Base-by-base conservation (phyloP, 2,888 invertebrate species). In the Cephus sareptanus region DNA sequence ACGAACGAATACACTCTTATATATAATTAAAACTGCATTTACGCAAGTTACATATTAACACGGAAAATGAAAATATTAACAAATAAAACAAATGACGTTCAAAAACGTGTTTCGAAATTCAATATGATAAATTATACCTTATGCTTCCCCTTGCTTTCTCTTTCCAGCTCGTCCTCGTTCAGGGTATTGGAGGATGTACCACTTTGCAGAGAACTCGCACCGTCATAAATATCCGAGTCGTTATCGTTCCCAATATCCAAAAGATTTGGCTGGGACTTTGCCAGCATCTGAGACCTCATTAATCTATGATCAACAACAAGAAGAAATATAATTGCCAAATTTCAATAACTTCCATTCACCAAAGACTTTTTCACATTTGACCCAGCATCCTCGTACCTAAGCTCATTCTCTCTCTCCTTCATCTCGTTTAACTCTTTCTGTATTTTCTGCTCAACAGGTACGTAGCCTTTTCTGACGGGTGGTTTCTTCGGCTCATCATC, bases 381-480 rank as follows among this genome's bases (percentile, higher is more conserved):
- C 40, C 31, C 34, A 68, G n/a, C 37, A 74, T 34, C 23, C n/a
- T 84, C 87, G 83, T 86, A 94, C 93, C 96, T 96, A 73, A 97
- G 92, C 88, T 97, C 97, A 82, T 95, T 95, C 88, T 97, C 97
- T 77, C 97, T 93, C 83, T 94, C 94, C 87, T 96, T 96, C 94
- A 97, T 96, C 86, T 98, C 97, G 88, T 95, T 93, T 76, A 98
- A 92, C 91, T 98, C 98, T 82, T 95, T 95, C 88, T 97, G 96
- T 85, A 98, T 98, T 91, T 97, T 97, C 87, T 97, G 96, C 90
- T 98, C 97, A 3, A 97, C 97, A 0, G 97, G 96, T 6, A 97
- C 94, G 90, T 94, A 96, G 30, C 96, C 96, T 83, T 96, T 96
- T 78, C 96, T 93, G 56, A 95, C 93, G 1, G 94, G 94, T 83